Evolutionary conservation across 2,113 vertebrate genomes (phyloP), one percentile per base, ranked within the genome.

Genomic region (Saguinus imperator): DNA sequence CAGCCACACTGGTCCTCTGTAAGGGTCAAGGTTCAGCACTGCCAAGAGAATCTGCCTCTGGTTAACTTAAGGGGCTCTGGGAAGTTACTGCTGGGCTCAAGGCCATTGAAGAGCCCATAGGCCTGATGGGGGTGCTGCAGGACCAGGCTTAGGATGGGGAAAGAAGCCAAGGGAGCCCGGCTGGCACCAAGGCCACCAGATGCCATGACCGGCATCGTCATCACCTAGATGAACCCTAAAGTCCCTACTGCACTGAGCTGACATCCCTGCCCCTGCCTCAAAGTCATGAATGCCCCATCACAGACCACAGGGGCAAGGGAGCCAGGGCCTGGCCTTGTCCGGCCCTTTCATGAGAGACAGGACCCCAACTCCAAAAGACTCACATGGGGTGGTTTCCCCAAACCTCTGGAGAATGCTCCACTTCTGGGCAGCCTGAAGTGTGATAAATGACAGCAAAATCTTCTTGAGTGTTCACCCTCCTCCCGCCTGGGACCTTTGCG

Each of bases 1-100:
- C 20, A 8, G 64, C 5, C 27, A 3, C 27, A 11, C 16, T 8
- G 43, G 43, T 21, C 45, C 37, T 7, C n/a, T 4, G 4, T 0
- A 27, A 40, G 0, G 1, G 6, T 0, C 5, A 8, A 45, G 29
- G 37, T 1, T 23, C 57, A 1, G 0, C 17, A n/a, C 23, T 11
- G 37, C 5, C 76, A 9, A 37, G 35, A 18, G 83, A 8, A 14
- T 23, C 20, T 37, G 37, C 76, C 32, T 35, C 25, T 35, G 77
- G 68, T 18, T 23, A 6, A 9, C 17, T 25, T 11, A 12, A 50
- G 32, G 29, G 21, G 40, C 29, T 5, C 10, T 55, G 4, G 32
- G 89, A 13, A 57, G 8, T 6, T 23, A 23, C 2, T 25, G 21
- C 9, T 7, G 35, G 25, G 6, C 13, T 9, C 35, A 1, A 50